Base-by-base conservation (phyloP, 2,113 vertebrate species). In the Lucifuga dentata region DNA sequence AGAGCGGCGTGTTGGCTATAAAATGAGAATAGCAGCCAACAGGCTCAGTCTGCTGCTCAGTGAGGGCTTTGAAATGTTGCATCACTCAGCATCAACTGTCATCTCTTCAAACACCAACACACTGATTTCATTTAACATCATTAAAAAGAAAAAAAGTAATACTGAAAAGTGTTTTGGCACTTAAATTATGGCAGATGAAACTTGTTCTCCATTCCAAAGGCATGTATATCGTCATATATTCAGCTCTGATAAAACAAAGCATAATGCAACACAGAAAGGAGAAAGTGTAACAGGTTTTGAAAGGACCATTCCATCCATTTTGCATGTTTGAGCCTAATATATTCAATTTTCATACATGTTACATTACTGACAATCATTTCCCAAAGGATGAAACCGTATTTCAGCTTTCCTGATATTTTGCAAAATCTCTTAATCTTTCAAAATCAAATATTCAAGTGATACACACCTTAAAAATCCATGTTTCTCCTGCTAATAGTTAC, bases 1-100 rank as follows among this genome's bases (percentile, higher is more conserved):
- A 2, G 43, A 55, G 49, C 64, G 36, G 7, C n/a, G 4, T 40
- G 29, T 9, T 1, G 8, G 57, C 58, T 21, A 63, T 68, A 26
- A 33, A 58, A 23, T 50, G 11, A 51, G 38, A 24, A 10, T 32
- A 48, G 13, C 29, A 17, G 13, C 17, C 12, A 33, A 8, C 26
- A 44, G 44, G n/a, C 36, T 13, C 3, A 16, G 24, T 36, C 29
- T 33, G 39, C 23, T 23, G 36, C 20, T 32, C 8, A 39, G 5
- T 51, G n/a, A 33, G 11, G 43, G n/a, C 8, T 26, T 6, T 49
- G 44, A 64, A 45, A 9, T 23, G 5, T 23, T 51, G 20, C 45
- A 16, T 20, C 19, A 43, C 41, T 49, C 23, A 48, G 12, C 56
- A 29, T 23, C 7, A 8, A 12, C 51, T 19, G 19, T 51, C 11